phyloP scores from a whole-genome alignment of 2,113 vertebrate species.

The Zootoca vivipara region DNA sequence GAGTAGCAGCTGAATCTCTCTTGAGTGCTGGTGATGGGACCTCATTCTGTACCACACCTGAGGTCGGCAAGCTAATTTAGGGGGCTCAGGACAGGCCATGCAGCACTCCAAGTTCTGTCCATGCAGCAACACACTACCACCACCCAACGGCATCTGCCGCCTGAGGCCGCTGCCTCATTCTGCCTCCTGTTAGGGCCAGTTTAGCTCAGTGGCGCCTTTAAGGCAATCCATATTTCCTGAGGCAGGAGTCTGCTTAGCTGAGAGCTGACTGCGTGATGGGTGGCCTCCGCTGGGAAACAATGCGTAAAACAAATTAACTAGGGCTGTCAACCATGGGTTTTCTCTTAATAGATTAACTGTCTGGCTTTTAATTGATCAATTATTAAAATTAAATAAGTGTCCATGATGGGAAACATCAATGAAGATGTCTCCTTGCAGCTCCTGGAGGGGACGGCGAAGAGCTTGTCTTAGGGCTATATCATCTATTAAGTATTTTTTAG shows the following conservation, averaged over 20 bases:
- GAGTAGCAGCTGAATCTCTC: too few species aligned
- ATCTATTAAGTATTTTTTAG: background rate
- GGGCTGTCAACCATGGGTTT: background rate
- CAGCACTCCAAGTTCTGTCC: too few species aligned
- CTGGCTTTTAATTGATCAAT: slow-evolving; percentile 16
- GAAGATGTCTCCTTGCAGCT: background rate
- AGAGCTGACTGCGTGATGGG: background rate
- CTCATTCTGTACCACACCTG: too few species aligned
- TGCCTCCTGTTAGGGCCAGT: too few species aligned
- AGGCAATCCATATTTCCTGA: background rate
- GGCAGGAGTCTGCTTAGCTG: background rate
- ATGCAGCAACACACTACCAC: too few species aligned
- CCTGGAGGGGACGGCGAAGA: too few species aligned
- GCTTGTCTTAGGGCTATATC: background rate
- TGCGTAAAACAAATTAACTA: background rate
- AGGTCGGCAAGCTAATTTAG: too few species aligned
- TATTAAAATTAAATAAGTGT: background rate
- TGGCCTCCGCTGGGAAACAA: background rate
- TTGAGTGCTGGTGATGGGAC: too few species aligned
- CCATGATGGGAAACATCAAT: background rate
- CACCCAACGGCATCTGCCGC: too few species aligned
- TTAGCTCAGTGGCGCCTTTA: background rate
- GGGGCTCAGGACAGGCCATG: too few species aligned
- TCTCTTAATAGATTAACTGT: background rate
- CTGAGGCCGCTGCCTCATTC: too few species aligned